Evolutionary conservation across 2,888 invertebrate species (phyloP).

Genomic region (Eutolmus rufibarbis): DNA sequence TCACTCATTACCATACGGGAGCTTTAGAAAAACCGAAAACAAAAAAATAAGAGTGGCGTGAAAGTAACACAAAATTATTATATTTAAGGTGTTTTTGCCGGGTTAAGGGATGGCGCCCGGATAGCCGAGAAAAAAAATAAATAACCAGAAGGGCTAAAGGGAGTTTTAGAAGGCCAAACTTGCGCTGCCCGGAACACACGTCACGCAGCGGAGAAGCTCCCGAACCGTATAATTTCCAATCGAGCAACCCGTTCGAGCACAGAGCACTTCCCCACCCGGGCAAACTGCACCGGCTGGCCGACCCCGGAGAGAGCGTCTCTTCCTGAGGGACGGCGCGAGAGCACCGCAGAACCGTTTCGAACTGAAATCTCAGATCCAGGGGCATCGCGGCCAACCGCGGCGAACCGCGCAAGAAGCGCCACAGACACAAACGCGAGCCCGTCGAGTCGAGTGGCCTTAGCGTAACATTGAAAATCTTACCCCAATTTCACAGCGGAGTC

Average conservation of each 20-base stretch:
- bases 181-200: constrained; percentile 22
- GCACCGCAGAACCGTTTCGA: neutral
- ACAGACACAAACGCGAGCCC: neutral
- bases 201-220: neutral
- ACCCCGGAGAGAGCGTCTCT: neutral
- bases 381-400: neutral
- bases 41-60: neutral
- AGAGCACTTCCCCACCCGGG: neutral
- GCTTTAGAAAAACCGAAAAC: neutral
- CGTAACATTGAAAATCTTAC: constrained; percentile 43
- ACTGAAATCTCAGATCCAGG: neutral
- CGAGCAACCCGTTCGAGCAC: neutral
- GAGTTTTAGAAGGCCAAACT: neutral
- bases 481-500: neutral
- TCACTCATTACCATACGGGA: neutral
- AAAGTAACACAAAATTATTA: neutral
- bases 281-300: neutral
- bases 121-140: neutral
- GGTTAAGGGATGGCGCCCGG: neutral
- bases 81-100: neutral
- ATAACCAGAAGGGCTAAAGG: neutral
- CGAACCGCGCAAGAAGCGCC: neutral
- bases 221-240: constrained; percentile 6
- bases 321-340: neutral
- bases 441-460: constrained; percentile 31